Evolutionary conservation across 2,797 vertebrate genomes (phyloP).

Genomic region (Pseudomugil tenellus): DNA sequence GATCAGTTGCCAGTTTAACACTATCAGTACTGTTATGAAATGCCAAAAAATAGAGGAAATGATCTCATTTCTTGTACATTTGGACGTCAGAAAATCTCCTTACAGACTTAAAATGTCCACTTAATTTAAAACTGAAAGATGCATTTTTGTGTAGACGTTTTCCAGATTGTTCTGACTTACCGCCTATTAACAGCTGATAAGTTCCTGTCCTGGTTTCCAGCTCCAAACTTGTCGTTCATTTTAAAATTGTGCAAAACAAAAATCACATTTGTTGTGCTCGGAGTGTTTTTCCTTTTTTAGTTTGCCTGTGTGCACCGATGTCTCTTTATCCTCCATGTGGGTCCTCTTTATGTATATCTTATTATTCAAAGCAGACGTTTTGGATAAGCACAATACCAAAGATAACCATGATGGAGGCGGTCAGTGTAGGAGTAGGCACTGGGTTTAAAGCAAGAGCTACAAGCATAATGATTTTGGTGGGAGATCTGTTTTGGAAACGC

Average conservation of each 20-base stretch:
- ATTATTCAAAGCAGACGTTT: conserved; percentile 14
- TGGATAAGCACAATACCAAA: conserved; percentile 11
- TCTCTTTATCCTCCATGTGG: not conserved
- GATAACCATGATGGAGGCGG: not conserved
- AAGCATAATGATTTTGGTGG: not conserved
- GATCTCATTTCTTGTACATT: too few species aligned
- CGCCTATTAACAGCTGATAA: too few species aligned
- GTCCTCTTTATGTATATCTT: conserved; percentile 8
- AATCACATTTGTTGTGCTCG: not conserved
- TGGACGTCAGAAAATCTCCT: too few species aligned
- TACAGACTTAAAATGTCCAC: too few species aligned
- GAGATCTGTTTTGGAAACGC: conserved; percentile 8
- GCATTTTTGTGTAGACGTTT: too few species aligned
- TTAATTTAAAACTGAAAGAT: too few species aligned
- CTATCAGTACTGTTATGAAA: too few species aligned
- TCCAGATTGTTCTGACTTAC: too few species aligned
- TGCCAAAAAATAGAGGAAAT: too few species aligned
- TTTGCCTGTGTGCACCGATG: not conserved
- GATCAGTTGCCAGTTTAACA: too few species aligned
- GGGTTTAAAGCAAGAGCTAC: conserved; percentile 2
- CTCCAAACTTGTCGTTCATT: not conserved
- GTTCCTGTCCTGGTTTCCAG: not conserved
- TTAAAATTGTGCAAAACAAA: not conserved
- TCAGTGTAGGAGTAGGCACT: not conserved
- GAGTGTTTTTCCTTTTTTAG: not conserved